Percentiles rank a stretch among this genome's conserved stretches.
These are phyloP conservation scores for Drosophila neonasuta DNA, from an alignment of 2,888 invertebrate genomes.

Conservation along the genomic window DNA sequence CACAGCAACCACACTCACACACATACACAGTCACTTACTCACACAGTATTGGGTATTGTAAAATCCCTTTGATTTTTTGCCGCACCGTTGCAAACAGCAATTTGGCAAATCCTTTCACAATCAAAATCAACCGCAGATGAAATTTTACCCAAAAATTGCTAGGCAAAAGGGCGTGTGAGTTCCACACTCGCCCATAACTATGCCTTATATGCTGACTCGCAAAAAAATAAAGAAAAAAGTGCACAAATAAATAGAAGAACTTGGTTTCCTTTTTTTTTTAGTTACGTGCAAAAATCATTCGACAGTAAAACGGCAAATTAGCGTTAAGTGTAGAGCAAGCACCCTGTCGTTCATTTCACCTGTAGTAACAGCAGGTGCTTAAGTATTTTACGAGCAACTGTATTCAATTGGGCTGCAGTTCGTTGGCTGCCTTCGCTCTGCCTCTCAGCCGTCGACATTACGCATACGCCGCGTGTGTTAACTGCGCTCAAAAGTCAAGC, in stretches of 20 bases:
- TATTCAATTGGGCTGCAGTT: constrained; percentile 70
- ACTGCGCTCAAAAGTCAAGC: constrained; percentile 75
- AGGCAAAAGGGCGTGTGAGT: constrained; percentile 53
- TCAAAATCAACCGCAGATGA: constrained; percentile 81
- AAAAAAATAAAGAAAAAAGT: background rate
- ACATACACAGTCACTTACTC: constrained; percentile 16
- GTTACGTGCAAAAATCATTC: constrained; percentile 62
- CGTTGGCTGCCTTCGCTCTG: constrained; percentile 16
- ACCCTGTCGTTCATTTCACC: constrained; percentile 30
- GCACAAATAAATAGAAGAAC: background rate
- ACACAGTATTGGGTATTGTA: constrained; percentile 71
- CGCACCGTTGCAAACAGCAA: constrained; percentile 80
- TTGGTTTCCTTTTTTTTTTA: constrained; percentile 9
- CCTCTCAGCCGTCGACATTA: constrained; percentile 56
- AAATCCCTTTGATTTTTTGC: constrained; percentile 77
- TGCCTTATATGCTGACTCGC: constrained; percentile 30
- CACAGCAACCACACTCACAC: constrained; percentile 43
- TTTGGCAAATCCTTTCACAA: constrained; percentile 81
- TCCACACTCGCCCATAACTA: constrained; percentile 36
- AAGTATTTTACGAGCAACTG: constrained; percentile 76
- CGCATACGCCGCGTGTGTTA: constrained; percentile 76
- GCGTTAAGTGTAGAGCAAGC: constrained; percentile 65
- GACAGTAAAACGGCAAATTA: constrained; percentile 71
- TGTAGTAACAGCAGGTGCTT: constrained; percentile 63
- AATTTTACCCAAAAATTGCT: constrained; percentile 72